Evolutionary conservation across 2,797 vertebrate species (phyloP), one percentile per base, ranked within the genome.

Genomic region (Allenopithecus nigroviridis): DNA sequence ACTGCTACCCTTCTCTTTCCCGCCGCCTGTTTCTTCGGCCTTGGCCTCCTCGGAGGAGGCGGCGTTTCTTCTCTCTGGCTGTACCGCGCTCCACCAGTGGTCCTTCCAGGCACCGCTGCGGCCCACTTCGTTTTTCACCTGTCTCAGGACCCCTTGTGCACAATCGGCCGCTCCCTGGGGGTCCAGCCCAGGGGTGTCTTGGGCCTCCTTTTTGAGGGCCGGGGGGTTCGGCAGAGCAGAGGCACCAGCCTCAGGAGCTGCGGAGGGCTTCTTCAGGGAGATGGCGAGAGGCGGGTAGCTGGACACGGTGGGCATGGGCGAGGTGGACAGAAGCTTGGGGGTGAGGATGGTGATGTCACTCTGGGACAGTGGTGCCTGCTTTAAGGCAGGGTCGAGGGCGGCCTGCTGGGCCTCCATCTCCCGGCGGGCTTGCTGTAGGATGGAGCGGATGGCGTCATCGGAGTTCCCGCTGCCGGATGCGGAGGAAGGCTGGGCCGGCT

Each of bases 331-430:
- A 86, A 99, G 98, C 98, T 99, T 99, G 97, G 98, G 99, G 95
- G 99, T 99, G 98, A 99, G 89, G 98, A 98, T 97, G 90, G 99
- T 97, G 84, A 99, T 98, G 78, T 99, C 99, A 28, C 99, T 98
- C 98, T 99, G 99, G 97, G 99, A 99, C 94, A 99, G 97, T 17
- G 99, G 99, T 22, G 99, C 98, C 91, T 99, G 99, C 98, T 99
- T 99, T 98, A 99, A 99, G 98, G 99, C 98, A 97, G 99, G 99
- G 98, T 99, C 99, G 93, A 99, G 98, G 93, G 99, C 99, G 16
- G 99, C 99, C 98, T 99, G 99, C 98, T 99, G 99, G 97, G 99
- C 99, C 98, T 99, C 99, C 99, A 99, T 99, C 98, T 99, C 99
- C 30, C 99, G 99, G 96, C 99, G 99, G 94, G 99, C 99, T 98